phyloP scores from a whole-genome alignment of 2,888 invertebrate genomes.

The Epinotia demarniana region DNA sequence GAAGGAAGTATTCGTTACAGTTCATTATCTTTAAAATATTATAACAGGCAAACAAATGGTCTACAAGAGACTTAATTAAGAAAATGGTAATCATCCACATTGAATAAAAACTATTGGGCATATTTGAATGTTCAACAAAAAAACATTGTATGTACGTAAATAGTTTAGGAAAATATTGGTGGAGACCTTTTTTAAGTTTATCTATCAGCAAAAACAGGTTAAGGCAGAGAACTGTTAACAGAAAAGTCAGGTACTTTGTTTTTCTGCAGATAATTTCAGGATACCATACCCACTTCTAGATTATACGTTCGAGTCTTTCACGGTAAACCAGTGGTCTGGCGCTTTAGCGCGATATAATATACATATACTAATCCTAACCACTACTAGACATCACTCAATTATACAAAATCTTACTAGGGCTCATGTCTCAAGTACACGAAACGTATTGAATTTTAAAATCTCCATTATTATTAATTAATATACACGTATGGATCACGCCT shows the following conservation, averaged over 20 bases:
- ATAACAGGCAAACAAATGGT: no score
- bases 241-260: conserved; percentile 21
- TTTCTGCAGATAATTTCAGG: conserved; percentile 38
- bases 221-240: conserved; percentile 16
- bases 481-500: not conserved
- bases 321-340: conserved; percentile 13
- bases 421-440: conserved; percentile 5
- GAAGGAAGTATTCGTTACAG: not conserved
- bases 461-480: not conserved
- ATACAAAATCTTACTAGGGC: conserved; percentile 24
- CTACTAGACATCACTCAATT: conserved; percentile 20
- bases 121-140: no score
- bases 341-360: conserved; percentile 15
- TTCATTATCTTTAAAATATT: not conserved
- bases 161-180: no score
- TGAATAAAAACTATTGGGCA: no score
- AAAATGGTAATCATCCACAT: no score
- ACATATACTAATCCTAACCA: conserved; percentile 11
- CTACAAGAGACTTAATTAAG: no score
- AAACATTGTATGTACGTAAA: not conserved
- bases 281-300: conserved; percentile 20
- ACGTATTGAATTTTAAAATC: conserved; percentile 7
- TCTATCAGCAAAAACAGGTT: conserved; percentile 3
- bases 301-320: not conserved
- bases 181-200: not conserved